Evolutionary conservation across 2,888 invertebrate genomes (phyloP), one percentile per base, ranked within the genome.

Genomic region (Drosophila bunnanda): DNA sequence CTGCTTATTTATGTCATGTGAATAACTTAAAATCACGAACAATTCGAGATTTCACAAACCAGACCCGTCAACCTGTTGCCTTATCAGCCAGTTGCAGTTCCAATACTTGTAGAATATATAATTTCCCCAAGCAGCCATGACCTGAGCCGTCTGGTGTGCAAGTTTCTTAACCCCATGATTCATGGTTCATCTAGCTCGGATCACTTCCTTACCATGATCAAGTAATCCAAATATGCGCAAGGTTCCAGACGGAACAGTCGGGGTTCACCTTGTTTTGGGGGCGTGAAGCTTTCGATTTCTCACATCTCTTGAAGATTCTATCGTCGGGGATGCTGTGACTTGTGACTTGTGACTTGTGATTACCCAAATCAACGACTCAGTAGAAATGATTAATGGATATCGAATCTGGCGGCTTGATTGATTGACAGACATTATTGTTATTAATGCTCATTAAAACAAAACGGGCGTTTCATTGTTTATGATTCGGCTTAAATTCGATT

Each of bases 401-500:
- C 55, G 50, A 62, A 48, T 43, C 43, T 55, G 60, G 39, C 55
- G 22, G 55, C 32, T 67, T 82, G 88, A 85, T 82, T 82, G 77
- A 84, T 88, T 53, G 75, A 53, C 76, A 41, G 75, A 56, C 38
- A 61, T 73, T 55, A 69, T 67, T 56, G 59, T 73, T 66, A 82
- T 72, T 75, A 75, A 61, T 60, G 75, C 58, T 53, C 80, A 85
- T 83, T 78, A 75, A 82, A 68, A 70, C 70, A 76, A 65, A 88
- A 80, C 70, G 77, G 78, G 64, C 75, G 64, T 73, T 74, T 75
- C 71, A 83, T 77, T 85, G 82, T 78, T 75, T 72, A 61, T 80
- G 56, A 76, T 78, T 60, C 67, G 79, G 59, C 72, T 82, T 82
- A 76, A 77, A 83, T 81, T 76, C 62, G 83, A 82, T 75, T 85